These are phyloP conservation scores for Hoplostethus atlanticus DNA, from an alignment of 2,797 vertebrate species.

Conservation along the genomic window DNA sequence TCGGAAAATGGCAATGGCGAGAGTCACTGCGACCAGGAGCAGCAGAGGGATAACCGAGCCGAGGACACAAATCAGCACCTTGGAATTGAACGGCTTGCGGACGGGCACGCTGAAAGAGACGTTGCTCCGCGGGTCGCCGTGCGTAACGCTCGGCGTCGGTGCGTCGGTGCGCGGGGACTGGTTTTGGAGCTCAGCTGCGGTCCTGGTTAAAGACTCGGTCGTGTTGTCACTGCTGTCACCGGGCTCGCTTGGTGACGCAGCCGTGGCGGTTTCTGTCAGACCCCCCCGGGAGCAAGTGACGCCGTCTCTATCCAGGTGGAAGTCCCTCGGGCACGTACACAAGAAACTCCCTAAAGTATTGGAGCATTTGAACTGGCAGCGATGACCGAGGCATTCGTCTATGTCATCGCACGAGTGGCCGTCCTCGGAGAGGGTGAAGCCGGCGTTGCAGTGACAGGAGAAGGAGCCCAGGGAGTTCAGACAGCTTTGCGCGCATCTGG, in stretches of 20 bases:
- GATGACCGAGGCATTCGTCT: conserved; percentile 68
- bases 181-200: conserved; percentile 51
- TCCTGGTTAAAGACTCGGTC: conserved; percentile 37
- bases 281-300: conserved; percentile 40
- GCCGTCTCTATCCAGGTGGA: conserved; percentile 45
- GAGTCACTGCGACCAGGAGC: conserved; percentile 67
- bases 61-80: conserved; percentile 74
- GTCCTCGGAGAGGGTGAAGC: conserved; percentile 61
- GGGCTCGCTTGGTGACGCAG: not conserved
- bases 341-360: conserved; percentile 76
- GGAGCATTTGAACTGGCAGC: conserved; percentile 71
- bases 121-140: conserved; percentile 25
- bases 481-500: conserved; percentile 73
- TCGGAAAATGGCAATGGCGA: conserved; percentile 69
- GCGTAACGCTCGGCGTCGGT: conserved; percentile 31
- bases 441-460: conserved; percentile 74
- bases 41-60: conserved; percentile 77
- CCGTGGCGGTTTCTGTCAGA: not conserved
- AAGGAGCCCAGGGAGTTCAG: conserved; percentile 77
- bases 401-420: conserved; percentile 71
- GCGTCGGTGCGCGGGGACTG: conserved; percentile 50
- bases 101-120: not conserved
- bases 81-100: conserved; percentile 11
- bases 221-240: conserved; percentile 12
- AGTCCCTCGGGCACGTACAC: conserved; percentile 62